Evolutionary conservation across 2,888 invertebrate species (phyloP), one percentile per base, ranked within the genome.

Genomic region (Phragmatobia fuliginosa): DNA sequence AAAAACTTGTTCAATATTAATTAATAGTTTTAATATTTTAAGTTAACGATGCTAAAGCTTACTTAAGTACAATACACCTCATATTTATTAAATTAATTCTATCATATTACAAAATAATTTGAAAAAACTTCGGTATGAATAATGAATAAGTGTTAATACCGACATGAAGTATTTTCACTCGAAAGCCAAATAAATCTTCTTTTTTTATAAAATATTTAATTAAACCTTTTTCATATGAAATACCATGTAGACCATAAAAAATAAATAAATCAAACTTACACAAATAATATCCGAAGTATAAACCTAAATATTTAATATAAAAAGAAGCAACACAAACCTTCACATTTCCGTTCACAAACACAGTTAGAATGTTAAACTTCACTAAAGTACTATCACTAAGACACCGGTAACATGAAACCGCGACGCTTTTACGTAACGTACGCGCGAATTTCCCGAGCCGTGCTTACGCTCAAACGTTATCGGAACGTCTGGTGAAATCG

Each of bases 391-490:
- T 65, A 76, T 76, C 81, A 77, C 81, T 81, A 74, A 81, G 58
- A 68, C 74, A 80, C 79, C 75, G 76, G 71, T 72, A 71, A 73
- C 76, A 73, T 68, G 61, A 75, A 66, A 75, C 60, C 77, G 70
- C 72, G 73, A 58, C 77, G 79, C 83, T 82, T 90, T 91, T 89
- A 90, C 87, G 87, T 90, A 89, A 89, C 74, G 74, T 78, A 78
- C 78, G 78, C 76, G 77, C 73, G 58, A 68, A 74, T 76, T 78
- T 74, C 81, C 74, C 80, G 85, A 85, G 77, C 85, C 94, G 94
- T 94, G 94, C 92, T 92, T 88, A 84, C 93, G 72, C 87, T 77
- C 78, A 88, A 90, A 85, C 91, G 92, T 80, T 91, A 85, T 85
- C 88, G 87, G 85, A 84, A 86, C 94, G 92, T 94, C 94, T 94